Evolutionary conservation across 2,888 invertebrate species (phyloP).

Genomic region (Aporophyla nigra): DNA sequence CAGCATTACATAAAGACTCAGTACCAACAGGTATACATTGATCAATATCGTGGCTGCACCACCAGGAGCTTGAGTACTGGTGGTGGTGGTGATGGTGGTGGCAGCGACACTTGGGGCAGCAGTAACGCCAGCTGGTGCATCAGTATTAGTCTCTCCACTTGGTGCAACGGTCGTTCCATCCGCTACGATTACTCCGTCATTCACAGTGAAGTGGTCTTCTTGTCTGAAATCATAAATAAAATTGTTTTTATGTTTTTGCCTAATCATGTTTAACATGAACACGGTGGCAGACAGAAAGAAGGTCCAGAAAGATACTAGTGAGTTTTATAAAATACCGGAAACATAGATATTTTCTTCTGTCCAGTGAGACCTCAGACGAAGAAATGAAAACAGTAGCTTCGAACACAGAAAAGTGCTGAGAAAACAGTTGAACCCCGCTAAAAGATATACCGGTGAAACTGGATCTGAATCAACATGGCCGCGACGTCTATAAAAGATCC

Average conservation of each 20-base stretch:
- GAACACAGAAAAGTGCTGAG: too few species aligned
- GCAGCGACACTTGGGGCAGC: neutral
- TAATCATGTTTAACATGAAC: too few species aligned
- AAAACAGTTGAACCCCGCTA: too few species aligned
- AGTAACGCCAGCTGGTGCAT: neutral
- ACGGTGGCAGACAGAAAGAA: too few species aligned
- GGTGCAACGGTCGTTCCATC: constrained; percentile 2
- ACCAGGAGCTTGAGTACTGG: neutral
- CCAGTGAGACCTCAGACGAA: too few species aligned
- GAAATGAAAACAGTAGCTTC: too few species aligned
- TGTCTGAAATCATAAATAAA: constrained; percentile 30
- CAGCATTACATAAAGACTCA: constrained; percentile 35
- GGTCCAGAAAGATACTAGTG: too few species aligned
- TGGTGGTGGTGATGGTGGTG: neutral
- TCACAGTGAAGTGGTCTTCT: constrained; percentile 31
- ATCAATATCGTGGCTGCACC: constrained; percentile 34
- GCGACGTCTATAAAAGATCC: too few species aligned
- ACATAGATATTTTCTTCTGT: too few species aligned
- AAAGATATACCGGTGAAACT: too few species aligned
- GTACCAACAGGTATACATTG: constrained; percentile 31
- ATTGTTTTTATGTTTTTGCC: neutral
- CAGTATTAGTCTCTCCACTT: neutral
- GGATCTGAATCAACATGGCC: too few species aligned
- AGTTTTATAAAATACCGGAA: too few species aligned
- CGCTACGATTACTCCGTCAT: constrained; percentile 23